Base-by-base conservation (phyloP, 2,797 vertebrate species). In the Siniperca scherzeri region DNA sequence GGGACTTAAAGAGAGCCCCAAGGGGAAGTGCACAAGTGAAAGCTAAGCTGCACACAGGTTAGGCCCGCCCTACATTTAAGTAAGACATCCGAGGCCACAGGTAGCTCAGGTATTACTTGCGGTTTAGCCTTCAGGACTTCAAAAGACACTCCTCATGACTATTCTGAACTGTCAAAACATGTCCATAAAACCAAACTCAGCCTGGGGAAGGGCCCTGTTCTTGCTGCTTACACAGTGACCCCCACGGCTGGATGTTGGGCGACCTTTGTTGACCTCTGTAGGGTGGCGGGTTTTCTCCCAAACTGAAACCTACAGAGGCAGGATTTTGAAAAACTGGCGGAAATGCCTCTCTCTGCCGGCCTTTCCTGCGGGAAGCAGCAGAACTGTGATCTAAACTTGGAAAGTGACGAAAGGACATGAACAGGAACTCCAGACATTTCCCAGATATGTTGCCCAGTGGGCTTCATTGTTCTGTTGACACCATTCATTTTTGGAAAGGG, bases 341-440 rank as follows among this genome's bases (percentile, higher is more conserved):
- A 96, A 96, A 96, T 95, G 83, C 93, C 94, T 93, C 88, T 90
- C 90, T 90, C 78, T 70, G 62, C 76, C 66, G 70, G 90, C 66
- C 71, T 85, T 95, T 94, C 93, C 93, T 94, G 90, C 91, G 88
- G 96, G 95, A 96, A 96, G 92, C 91, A 46, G 82, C 90, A 87
- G 89, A 91, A 91, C 93, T 91, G 80, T 82, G 90, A 92, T 94
- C 95, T 94, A 95, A 89, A 95, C 91, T 94, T 89, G 93, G 94
- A 94, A 90, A 91, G 87, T 95, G 94, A 96, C 90, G 90, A 94
- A 87, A 90, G 91, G 91, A 90, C 86, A 87, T 78, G 87, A 87
- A 93, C 94, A 95, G 94, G 94, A 95, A 95, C 90, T 89, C 68
- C 82, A 94, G 92, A 93, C 93, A 92, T 93, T 95, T 95, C 92